Conservation (phyloP, 1,140 invertebrate species). For the Cephus cinctus region DNA sequence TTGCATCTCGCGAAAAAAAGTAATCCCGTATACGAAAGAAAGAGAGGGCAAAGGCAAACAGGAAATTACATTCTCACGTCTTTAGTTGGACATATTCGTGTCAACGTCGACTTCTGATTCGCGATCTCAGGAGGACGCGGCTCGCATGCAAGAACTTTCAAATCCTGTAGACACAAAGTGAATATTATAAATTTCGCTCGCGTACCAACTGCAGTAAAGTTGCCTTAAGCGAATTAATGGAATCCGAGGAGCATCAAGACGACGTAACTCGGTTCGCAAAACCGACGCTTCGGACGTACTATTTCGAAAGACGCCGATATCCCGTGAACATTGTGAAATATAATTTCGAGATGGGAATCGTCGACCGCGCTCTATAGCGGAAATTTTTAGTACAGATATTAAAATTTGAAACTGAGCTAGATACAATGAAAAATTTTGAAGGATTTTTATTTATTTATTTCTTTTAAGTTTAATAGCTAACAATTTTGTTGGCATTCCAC, state of each 20-base stretch:
- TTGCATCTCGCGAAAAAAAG: no score
- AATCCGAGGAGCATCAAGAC: slow-evolving; percentile 9
- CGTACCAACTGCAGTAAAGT: slow-evolving; percentile 28
- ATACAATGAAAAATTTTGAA: no score
- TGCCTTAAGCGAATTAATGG: slow-evolving; percentile 29
- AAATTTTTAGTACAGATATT: no score
- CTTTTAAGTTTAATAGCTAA: no score
- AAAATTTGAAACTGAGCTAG: no score
- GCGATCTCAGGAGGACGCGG: slow-evolving; percentile 12
- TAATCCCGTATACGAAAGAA: no score
- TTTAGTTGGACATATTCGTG: no score
- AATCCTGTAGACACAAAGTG: slow-evolving; percentile 26
- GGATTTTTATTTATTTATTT: no score
- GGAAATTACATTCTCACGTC: no score
- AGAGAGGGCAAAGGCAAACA: slow-evolving; percentile 1
- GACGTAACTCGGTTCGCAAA: slow-evolving; percentile 26
- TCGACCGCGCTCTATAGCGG: neutral
- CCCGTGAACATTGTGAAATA: no score
- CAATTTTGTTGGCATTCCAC: no score
- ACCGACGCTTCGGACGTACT: neutral
- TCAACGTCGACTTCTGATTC: slow-evolving; percentile 13
- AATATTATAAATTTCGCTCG: slow-evolving; percentile 34
- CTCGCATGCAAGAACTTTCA: slow-evolving; percentile 29
- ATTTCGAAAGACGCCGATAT: no score
- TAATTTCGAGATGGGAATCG: neutral